Percentiles rank a stretch among this genome's conserved stretches.
Conservation (phyloP, 2,888 invertebrate species). For the Metalampra italica region DNA sequence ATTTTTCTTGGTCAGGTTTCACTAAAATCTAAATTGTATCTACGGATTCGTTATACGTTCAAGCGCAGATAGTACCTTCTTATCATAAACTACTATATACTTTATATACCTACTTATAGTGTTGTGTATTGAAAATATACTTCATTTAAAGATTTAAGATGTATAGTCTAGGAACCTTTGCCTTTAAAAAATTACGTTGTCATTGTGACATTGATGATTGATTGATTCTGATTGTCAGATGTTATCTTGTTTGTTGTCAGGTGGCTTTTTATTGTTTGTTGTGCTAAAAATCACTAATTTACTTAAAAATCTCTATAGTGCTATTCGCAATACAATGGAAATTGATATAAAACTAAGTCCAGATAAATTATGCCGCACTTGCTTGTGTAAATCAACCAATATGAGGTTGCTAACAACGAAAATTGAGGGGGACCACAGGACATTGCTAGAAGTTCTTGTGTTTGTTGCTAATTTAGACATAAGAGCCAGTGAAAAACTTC, state of each 20-base stretch:
- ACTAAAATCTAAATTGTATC: too few relatives aligned
- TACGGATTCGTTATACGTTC: too few relatives aligned
- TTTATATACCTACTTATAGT: too few relatives aligned
- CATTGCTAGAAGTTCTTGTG: conserved; percentile 34
- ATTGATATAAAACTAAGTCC: conserved; percentile 9
- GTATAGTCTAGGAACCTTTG: too few relatives aligned
- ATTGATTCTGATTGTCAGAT: neutral
- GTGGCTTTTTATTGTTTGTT: neutral
- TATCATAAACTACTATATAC: too few relatives aligned
- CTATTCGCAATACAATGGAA: neutral
- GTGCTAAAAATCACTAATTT: neutral
- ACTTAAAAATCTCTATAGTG: neutral
- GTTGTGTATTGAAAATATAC: too few relatives aligned
- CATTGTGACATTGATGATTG: neutral
- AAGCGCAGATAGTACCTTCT: too few relatives aligned
- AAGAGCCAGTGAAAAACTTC: conserved; percentile 40
- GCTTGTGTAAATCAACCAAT: conserved; percentile 37
- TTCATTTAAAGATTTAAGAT: too few relatives aligned
- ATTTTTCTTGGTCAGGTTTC: too few relatives aligned
- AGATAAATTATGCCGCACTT: conserved; percentile 51
- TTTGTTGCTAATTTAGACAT: conserved; percentile 48
- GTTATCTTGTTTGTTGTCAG: neutral
- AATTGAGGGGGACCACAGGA: conserved; percentile 28
- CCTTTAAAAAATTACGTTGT: too few relatives aligned
- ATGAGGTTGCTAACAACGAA: conserved; percentile 46